These are phyloP conservation scores for Leptura quadrifasciata DNA, from an alignment of 2,888 invertebrate genomes.

Conservation along the genomic window DNA sequence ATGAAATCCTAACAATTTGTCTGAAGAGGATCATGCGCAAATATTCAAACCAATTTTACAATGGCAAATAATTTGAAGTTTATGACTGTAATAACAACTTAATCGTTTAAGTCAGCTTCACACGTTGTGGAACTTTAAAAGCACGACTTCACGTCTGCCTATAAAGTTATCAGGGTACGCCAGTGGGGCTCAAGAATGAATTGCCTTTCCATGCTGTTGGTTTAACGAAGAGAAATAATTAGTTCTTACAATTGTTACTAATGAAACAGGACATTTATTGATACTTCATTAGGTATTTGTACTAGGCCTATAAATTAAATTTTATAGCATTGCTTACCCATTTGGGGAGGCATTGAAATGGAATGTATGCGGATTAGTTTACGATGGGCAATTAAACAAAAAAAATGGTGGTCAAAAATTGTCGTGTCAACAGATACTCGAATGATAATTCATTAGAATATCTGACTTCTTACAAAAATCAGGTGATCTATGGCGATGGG, in stretches of 20 bases:
- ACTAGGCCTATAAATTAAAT: conserved; percentile 31
- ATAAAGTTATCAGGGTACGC: conserved; percentile 10
- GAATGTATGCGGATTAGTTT: not conserved
- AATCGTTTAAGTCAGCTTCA: not conserved
- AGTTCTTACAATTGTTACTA: conserved; percentile 33
- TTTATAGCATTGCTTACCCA: conserved; percentile 26
- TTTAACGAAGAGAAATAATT: conserved; percentile 34
- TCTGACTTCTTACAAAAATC: no score
- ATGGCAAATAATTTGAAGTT: not conserved
- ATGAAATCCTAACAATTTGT: not conserved
- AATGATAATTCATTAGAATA: no score
- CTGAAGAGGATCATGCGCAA: not conserved
- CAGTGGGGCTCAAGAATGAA: conserved; percentile 19
- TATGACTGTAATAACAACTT: not conserved
- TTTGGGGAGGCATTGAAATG: not conserved
- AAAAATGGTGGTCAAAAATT: not conserved
- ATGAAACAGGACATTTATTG: conserved; percentile 38
- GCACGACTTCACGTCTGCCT: not conserved
- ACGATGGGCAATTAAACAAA: not conserved
- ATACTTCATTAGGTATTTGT: conserved; percentile 35
- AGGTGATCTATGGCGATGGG: no score
- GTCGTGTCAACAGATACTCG: no score
- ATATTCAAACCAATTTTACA: not conserved
- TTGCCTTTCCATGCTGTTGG: conserved; percentile 26
- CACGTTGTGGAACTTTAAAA: not conserved